Base-by-base conservation (phyloP, 2,888 invertebrate species). In the Lasioglossum malachurum region DNA sequence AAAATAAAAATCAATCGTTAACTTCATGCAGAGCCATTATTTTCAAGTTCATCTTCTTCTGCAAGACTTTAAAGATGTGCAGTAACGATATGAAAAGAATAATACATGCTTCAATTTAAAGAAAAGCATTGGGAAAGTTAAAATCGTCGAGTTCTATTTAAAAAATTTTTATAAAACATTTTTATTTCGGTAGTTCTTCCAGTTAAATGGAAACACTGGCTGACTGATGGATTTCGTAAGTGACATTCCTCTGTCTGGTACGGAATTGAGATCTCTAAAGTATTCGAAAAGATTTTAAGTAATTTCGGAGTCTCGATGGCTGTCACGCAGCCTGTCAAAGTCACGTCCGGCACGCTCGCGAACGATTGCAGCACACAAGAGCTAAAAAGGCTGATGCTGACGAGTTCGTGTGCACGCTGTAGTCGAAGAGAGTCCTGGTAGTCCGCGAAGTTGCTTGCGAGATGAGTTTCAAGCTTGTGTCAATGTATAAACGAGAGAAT, bases 301-400 rank as follows among this genome's bases (percentile, higher is more conserved):
- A 27, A 16, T 49, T 72, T 67, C 41, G 10, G 73, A n/a, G 23
- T 5, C n/a, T 67, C 64, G 75, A 41, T 14, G 19, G 41, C 80
- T 57, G 87, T 87, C 87, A 87, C 86, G 74, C 38, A 75, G 49
- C 74, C 35, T 19, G 35, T 44, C 73, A 71, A 87, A 86, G 87
- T 79, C 83, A 57, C 35, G n/a, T 38, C 46, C 71, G 75, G 74
- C 79, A 81, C 80, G 71, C 87, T 82, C 79, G 88, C 87, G 77
- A 78, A 86, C 87, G 80, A 89, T 86, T 83, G 86, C 81, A 91
- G 91, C 88, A 88, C 84, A 91, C 80, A 87, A 86, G 91, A 90
- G 83, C 89, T 91, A 90, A 89, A 71, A 79, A 88, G 91, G 83
- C 86, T 89, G 87, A 86, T 89, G 89, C 87, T 88, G 86, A 88